Percentiles rank a stretch among this genome's conserved stretches.
Conservation (phyloP, 92 coral and sea anemone genomes). For the Meandrina meandrites region DNA sequence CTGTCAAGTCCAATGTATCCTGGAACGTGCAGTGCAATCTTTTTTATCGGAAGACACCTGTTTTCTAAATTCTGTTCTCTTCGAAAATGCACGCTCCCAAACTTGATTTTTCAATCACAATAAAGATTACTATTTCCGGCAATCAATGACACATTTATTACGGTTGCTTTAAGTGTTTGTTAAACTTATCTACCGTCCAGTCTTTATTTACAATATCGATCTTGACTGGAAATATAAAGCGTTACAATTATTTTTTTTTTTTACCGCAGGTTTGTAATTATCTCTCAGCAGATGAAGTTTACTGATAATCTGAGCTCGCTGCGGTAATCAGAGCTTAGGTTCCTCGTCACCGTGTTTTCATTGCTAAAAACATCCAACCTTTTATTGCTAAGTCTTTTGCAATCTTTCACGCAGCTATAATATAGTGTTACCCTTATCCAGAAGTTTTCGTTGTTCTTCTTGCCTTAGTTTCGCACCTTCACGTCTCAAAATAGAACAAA, state of each 20-base stretch:
- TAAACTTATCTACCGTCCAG: slow-evolving; percentile 12
- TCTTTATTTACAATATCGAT: slow-evolving; percentile 2
- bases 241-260: not conserved
- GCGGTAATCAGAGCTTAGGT: not conserved
- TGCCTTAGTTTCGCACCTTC: too few species aligned
- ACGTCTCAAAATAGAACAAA: too few species aligned
- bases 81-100: not conserved
- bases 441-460: too few species aligned
- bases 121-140: slow-evolving; percentile 1
- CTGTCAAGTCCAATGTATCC: not conserved
- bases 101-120: slow-evolving; percentile 17
- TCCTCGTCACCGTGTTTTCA: not conserved
- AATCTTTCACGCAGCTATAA: not conserved
- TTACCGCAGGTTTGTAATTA: not conserved
- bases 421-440: not conserved
- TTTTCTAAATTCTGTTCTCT: not conserved
- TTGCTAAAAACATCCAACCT: not conserved
- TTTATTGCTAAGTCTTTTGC: not conserved
- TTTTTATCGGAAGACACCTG: slow-evolving; percentile 3
- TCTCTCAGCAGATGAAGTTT: slow-evolving; percentile 21
- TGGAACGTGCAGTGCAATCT: not conserved
- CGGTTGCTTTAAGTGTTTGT: not conserved
- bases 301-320: not conserved
- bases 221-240: slow-evolving; percentile 1
- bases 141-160: not conserved